phyloP scores from a whole-genome alignment of 2,113 vertebrate genomes.

The Cyprinodon tularosa region DNA sequence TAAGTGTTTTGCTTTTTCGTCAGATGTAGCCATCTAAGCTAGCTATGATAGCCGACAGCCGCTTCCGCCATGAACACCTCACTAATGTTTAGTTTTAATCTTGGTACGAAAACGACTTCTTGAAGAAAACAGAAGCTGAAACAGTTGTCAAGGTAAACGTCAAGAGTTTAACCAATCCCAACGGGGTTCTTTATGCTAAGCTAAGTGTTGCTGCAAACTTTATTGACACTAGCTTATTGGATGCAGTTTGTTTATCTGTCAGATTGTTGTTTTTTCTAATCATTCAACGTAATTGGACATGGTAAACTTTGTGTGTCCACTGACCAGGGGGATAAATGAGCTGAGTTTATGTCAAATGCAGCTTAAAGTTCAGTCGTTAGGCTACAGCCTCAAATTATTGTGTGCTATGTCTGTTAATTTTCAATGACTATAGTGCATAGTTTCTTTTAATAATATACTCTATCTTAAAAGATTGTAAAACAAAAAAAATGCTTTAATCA shows the following conservation, averaged over 20 bases:
- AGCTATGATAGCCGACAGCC: conserved; percentile 23
- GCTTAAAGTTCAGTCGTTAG: neutral
- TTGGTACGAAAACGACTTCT: conserved; percentile 22
- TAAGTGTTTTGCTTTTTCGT: conserved; percentile 7
- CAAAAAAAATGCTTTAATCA: neutral
- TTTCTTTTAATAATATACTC: neutral
- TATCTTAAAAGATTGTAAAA: too few species aligned
- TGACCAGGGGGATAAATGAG: neutral
- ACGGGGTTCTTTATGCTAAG: neutral
- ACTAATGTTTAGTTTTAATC: neutral
- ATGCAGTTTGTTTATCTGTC: neutral
- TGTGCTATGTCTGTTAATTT: neutral
- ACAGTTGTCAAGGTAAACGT: conserved; percentile 59
- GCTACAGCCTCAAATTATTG: neutral
- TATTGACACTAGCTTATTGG: neutral
- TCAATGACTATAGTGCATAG: neutral
- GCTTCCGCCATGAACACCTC: conserved; percentile 1
- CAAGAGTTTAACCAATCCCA: neutral
- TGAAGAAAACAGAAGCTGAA: conserved; percentile 44
- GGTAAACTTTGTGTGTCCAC: neutral
- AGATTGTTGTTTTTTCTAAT: neutral
- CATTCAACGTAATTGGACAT: neutral
- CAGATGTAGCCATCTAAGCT: conserved; percentile 40
- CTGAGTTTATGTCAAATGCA: conserved; percentile 8
- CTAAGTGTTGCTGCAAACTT: neutral